phyloP scores from a whole-genome alignment of 2,888 invertebrate species.

The Harmothoe impar region DNA sequence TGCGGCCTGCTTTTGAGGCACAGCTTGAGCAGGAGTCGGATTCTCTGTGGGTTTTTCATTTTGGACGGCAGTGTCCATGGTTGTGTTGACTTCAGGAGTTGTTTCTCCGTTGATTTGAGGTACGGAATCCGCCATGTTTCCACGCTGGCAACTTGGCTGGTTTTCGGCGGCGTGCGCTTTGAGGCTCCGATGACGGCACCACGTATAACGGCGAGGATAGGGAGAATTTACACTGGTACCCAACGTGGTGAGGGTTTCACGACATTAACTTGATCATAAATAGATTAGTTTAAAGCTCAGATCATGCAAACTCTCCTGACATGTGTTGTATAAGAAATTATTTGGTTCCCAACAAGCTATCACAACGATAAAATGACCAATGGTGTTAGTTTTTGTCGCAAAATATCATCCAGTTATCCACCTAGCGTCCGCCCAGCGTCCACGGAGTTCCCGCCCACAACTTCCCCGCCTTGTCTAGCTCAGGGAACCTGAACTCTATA shows the following conservation, averaged over 20 bases:
- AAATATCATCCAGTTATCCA: too few relatives aligned
- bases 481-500: too few relatives aligned
- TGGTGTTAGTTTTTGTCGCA: too few relatives aligned
- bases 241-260: not conserved
- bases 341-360: too few relatives aligned
- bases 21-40: not conserved
- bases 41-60: not conserved
- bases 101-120: constrained; percentile 37
- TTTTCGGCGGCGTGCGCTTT: not conserved
- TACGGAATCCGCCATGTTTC: constrained; percentile 70
- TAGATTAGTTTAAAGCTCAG: too few relatives aligned
- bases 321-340: too few relatives aligned
- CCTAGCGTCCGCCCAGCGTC: too few relatives aligned
- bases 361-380: too few relatives aligned
- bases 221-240: not conserved
- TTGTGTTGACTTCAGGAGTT: not conserved
- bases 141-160: constrained; percentile 68
- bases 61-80: not conserved
- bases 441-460: too few relatives aligned
- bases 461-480: too few relatives aligned
- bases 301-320: too few relatives aligned
- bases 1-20: not conserved
- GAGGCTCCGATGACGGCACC: not conserved
- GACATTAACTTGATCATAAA: not conserved
- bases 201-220: not conserved